Base-by-base conservation (phyloP, 1,140 invertebrate genomes). In the Anadara kagoshimensis region DNA sequence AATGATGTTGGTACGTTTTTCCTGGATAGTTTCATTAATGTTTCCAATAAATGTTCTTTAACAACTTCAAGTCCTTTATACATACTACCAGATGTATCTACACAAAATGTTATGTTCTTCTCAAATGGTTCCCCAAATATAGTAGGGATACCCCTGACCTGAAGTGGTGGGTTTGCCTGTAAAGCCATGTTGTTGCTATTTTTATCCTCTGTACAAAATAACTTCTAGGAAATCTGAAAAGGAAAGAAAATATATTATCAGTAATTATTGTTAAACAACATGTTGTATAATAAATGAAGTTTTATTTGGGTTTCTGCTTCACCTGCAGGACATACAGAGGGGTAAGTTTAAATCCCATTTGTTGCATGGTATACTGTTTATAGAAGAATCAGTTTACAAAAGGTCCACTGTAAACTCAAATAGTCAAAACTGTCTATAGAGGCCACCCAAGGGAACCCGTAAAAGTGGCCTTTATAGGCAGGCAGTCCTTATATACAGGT, bases 81-180 rank as follows among this genome's bases (percentile, higher is more conserved):
- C 89, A 90, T 90, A 57, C 86, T 88, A 10, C 88, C 89, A 47
- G 87, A 89, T 44, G 88, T 89, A 56, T 90, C 89, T 20, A 90
- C 76, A 68, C 84, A 87, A 73, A 89, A 90, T 20, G 84, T 85
- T 3, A 88, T 87, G 83, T 86, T 85, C 36, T 79, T 82, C 67
- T 89, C 87, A 1, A 80, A 56, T 0, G 88, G 75, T 36, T 81
- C 77, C 18, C 85, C 85, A 81, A 87, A 88, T 29, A 88, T 82
- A 43, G 81, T 87, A 36, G 83, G 81, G 22, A 82, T 74, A 12
- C 71, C 77, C 26, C 61, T 75, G 43, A 75, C 14, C 54, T 66
- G 24, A 16, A 63, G 70, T n/a, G 63, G 51, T 49, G 72, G 63
- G n/a, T 29, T 45, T 14, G 51, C 69, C 67, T 49, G 49, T 11